These are phyloP conservation scores for Smutsia temminckii DNA, from an alignment of 2,797 vertebrate species.

Conservation along the genomic window DNA sequence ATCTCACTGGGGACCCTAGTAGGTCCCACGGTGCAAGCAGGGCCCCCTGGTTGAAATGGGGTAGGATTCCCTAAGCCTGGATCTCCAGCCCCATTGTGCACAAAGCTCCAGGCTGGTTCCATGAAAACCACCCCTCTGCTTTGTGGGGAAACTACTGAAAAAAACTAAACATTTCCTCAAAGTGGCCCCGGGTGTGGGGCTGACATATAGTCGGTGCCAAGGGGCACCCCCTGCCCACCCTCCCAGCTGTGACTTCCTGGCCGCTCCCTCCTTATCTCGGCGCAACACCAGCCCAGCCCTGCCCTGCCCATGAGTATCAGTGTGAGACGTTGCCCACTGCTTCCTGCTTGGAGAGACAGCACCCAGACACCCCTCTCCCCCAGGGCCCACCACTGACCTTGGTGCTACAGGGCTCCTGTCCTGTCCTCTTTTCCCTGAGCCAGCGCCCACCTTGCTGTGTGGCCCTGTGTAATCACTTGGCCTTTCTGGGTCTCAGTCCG, in stretches of 20 bases:
- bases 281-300: accelerated
- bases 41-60: neutral
- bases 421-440: neutral
- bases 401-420: accelerated
- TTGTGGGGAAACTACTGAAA: accelerated
- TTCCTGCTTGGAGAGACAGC: too few relatives aligned
- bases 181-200: accelerated
- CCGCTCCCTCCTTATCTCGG: neutral
- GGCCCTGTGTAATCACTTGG: accelerated
- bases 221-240: neutral
- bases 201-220: accelerated
- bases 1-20: neutral
- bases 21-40: neutral
- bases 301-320: accelerated
- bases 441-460: neutral
- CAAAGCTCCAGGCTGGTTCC: neutral
- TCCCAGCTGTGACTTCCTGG: neutral
- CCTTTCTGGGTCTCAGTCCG: neutral
- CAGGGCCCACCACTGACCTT: accelerated
- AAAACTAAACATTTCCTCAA: neutral
- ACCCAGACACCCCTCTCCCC: too few relatives aligned
- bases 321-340: accelerated
- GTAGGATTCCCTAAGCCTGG: neutral
- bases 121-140: neutral
- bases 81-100: accelerated